A percentile compares a stretch with the other conserved stretches of the same genome.
Evolutionary conservation across 35 echinoderm and acorn worm genomes (phyloP).

Genomic region (Nesometra sesokonis): DNA sequence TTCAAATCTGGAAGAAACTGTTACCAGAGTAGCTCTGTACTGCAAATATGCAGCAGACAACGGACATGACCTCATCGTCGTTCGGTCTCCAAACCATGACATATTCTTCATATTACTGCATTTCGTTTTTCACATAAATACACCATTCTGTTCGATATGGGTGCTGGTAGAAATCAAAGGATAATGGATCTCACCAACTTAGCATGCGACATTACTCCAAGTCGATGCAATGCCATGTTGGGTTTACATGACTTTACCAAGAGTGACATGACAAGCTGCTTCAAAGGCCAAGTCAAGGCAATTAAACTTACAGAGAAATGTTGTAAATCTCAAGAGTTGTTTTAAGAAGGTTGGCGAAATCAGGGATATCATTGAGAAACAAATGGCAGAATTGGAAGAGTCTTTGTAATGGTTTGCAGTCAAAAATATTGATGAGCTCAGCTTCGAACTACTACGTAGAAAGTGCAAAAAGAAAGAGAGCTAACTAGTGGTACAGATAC

Average conservation of each 20-base stretch:
- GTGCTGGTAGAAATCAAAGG: slow-evolving; percentile 8
- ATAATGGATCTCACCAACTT: slow-evolving; percentile 25
- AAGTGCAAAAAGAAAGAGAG: not conserved
- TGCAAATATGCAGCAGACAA: slow-evolving; percentile 4
- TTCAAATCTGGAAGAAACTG: too few species aligned
- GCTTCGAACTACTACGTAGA: not conserved
- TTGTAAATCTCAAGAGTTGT: not conserved
- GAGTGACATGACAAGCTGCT: slow-evolving; percentile 36
- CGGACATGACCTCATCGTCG: not conserved
- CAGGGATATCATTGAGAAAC: not conserved
- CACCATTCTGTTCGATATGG: slow-evolving; percentile 20
- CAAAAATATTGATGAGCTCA: not conserved
- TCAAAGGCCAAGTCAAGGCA: slow-evolving; percentile 46
- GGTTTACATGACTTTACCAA: slow-evolving; percentile 34
- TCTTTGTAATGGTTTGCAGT: not conserved
- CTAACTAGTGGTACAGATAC: too few species aligned
- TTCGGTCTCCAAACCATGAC: slow-evolving; percentile 30
- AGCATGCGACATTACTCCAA: not conserved
- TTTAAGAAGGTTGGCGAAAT: slow-evolving; percentile 32
- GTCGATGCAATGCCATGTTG: slow-evolving; percentile 17
- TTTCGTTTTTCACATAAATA: not conserved
- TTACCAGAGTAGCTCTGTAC: too few species aligned
- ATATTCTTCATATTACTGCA: slow-evolving; percentile 36
- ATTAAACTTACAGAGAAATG: slow-evolving; percentile 17
- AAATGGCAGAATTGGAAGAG: slow-evolving; percentile 20